Evolutionary conservation across 2,113 vertebrate genomes (phyloP).

Genomic region (Agelaius tricolor): DNA sequence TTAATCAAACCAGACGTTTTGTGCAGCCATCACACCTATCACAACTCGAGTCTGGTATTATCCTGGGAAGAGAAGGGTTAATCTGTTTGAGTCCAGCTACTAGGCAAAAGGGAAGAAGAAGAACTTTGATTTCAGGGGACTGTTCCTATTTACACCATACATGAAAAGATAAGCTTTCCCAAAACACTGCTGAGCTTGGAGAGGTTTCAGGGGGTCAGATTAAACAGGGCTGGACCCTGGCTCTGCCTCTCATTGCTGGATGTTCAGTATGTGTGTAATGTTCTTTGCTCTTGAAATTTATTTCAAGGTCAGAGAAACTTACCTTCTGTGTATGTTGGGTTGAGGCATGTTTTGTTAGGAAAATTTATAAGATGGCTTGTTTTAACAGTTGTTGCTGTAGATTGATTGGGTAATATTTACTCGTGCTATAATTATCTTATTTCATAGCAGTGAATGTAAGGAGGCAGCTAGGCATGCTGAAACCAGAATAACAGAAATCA

Average conservation of each 20-base stretch:
- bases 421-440: slow-evolving; percentile 61
- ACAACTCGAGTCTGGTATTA: neutral
- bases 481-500: slow-evolving; percentile 48
- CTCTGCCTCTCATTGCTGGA: neutral
- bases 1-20: neutral
- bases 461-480: neutral
- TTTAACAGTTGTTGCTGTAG: slow-evolving; percentile 62
- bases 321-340: slow-evolving; percentile 13
- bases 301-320: slow-evolving; percentile 35
- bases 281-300: slow-evolving; percentile 26
- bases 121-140: neutral
- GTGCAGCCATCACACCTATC: neutral
- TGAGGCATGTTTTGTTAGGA: slow-evolving; percentile 32
- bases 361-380: slow-evolving; percentile 56
- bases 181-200: neutral
- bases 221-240: neutral
- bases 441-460: slow-evolving; percentile 5
- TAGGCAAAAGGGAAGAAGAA: neutral
- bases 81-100: neutral
- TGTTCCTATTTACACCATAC: neutral
- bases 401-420: slow-evolving; percentile 58
- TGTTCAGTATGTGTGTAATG: neutral
- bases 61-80: neutral
- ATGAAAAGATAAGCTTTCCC: neutral
- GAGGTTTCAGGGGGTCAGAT: neutral